Conservation (phyloP, 2,888 invertebrate species). For the Panopea generosa region DNA sequence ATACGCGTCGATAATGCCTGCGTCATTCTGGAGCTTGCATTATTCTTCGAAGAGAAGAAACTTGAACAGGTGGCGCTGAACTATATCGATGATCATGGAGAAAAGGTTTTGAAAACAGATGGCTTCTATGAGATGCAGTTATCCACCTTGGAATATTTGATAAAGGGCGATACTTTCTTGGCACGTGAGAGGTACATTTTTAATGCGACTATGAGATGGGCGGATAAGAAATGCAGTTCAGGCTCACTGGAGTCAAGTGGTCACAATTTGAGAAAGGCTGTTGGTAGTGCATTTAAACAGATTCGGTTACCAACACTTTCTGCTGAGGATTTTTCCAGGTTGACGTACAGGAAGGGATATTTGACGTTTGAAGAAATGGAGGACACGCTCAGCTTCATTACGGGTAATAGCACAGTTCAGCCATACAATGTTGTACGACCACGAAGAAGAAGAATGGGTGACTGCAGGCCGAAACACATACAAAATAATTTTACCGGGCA, state of each 20-base stretch:
- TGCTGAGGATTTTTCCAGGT: slow-evolving; percentile 21
- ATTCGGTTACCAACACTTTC: slow-evolving; percentile 29
- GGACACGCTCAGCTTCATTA: slow-evolving; percentile 14
- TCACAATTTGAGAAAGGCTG: slow-evolving; percentile 7
- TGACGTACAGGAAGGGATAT: slow-evolving; percentile 27
- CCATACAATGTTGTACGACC: slow-evolving; percentile 9
- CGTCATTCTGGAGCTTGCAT: slow-evolving; percentile 22
- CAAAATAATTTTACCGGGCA: slow-evolving; percentile 12
- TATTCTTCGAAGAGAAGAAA: slow-evolving; percentile 33
- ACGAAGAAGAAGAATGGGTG: slow-evolving; percentile 10
- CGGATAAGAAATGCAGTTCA: slow-evolving; percentile 13
- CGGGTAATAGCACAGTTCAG: slow-evolving; percentile 17
- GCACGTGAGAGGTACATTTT: slow-evolving; percentile 21
- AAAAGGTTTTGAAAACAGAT: slow-evolving; percentile 23
- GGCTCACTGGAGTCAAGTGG: slow-evolving; percentile 1
- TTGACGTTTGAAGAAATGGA: slow-evolving; percentile 28
- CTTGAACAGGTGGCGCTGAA: slow-evolving; percentile 7
- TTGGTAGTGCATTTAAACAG: slow-evolving; percentile 29
- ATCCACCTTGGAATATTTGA: slow-evolving; percentile 16
- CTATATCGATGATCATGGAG: slow-evolving; percentile 40
- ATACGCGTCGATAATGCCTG: slow-evolving; percentile 30
- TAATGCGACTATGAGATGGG: slow-evolving; percentile 26
- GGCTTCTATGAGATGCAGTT: slow-evolving; percentile 31
- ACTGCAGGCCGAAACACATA: slow-evolving; percentile 18
- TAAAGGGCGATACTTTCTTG: slow-evolving; percentile 36